Evolutionary conservation across 2,113 vertebrate species (phyloP).

Genomic region (Ictalurus punctatus): DNA sequence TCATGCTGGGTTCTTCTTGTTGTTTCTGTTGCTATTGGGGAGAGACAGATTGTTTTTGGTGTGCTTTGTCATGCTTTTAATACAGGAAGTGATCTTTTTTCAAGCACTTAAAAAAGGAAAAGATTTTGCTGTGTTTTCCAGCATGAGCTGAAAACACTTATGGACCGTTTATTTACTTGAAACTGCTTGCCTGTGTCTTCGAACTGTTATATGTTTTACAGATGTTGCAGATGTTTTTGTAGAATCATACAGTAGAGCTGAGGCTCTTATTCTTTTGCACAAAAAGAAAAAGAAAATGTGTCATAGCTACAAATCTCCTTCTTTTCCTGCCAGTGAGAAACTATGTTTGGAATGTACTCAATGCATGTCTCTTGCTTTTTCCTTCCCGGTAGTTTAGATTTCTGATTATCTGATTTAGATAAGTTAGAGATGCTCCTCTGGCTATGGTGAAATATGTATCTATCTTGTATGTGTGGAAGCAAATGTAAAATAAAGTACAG

Average conservation of each 20-base stretch:
- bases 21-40: slow-evolving; percentile 5
- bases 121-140: slow-evolving; percentile 5
- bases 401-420: background rate
- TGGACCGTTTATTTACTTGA: background rate
- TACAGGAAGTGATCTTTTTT: slow-evolving; percentile 3
- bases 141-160: background rate
- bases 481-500: background rate
- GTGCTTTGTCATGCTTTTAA: slow-evolving; percentile 17
- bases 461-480: background rate
- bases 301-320: slow-evolving; percentile 2
- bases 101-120: background rate
- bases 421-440: background rate
- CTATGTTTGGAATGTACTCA: slow-evolving; percentile 37
- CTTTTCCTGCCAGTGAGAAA: slow-evolving; percentile 36
- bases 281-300: background rate
- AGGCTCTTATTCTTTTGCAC: background rate
- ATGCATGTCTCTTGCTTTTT: slow-evolving; percentile 9
- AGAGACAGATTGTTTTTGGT: slow-evolving; percentile 22
- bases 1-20: slow-evolving; percentile 2
- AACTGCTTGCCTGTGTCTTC: slow-evolving; percentile 1
- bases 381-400: background rate
- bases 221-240: background rate
- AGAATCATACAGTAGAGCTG: background rate
- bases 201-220: background rate
- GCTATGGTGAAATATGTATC: background rate